Conservation (phyloP, 37 sponge, comb jelly and placozoan species). For the Chondrilla cf. caribensis region DNA sequence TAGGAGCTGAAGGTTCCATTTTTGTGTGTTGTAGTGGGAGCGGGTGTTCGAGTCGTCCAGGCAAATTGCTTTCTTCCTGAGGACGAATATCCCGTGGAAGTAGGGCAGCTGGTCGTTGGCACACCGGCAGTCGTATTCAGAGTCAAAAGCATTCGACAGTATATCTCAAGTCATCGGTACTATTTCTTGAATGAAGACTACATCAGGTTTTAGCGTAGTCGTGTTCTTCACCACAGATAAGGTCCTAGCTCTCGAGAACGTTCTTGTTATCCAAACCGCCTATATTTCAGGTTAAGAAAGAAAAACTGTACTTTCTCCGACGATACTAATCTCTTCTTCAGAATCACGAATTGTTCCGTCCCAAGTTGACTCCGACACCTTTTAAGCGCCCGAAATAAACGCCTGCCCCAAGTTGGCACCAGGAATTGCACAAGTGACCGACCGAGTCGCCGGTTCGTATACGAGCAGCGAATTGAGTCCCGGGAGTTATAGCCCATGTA, state of each 20-base stretch:
- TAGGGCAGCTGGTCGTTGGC: conserved; percentile 20
- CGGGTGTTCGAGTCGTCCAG: conserved; percentile 7
- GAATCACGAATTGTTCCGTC: too few species aligned
- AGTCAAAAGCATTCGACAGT: conserved; percentile 8
- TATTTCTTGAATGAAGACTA: conserved; percentile 77
- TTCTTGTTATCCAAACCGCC: conserved; percentile 71
- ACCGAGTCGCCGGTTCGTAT: too few species aligned
- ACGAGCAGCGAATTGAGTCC: too few species aligned
- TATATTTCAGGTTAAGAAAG: conserved; percentile 77
- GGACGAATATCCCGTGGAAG: conserved; percentile 55
- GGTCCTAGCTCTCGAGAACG: conserved; percentile 32
- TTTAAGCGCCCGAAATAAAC: too few species aligned
- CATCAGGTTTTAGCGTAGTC: conserved; percentile 33
- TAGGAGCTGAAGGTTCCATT: too few species aligned
- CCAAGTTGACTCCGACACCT: too few species aligned
- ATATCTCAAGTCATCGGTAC: conserved; percentile 23
- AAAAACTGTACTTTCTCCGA: background rate
- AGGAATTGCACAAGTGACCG: too few species aligned
- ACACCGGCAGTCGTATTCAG: conserved; percentile 30
- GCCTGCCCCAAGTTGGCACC: too few species aligned
- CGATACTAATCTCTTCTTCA: too few species aligned
- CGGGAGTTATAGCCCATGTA: too few species aligned
- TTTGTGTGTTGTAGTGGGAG: too few species aligned
- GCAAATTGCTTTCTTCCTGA: background rate
- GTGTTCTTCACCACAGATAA: conserved; percentile 45